These are phyloP conservation scores for Drosophila pallidifrons DNA, from an alignment of 1,140 invertebrate species.

Conservation along the genomic window DNA sequence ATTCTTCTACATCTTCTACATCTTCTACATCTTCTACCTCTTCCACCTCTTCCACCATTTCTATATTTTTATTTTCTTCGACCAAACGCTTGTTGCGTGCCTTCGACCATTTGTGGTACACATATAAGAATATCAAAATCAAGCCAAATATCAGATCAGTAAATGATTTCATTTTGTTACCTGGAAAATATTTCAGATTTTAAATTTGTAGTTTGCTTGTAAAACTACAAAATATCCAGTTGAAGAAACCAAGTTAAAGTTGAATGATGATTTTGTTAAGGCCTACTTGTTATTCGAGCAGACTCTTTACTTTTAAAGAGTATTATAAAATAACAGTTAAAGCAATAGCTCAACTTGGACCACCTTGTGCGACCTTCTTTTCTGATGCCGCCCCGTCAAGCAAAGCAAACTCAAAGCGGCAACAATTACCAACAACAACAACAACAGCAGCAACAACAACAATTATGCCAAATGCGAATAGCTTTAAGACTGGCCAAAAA, in stretches of 20 bases:
- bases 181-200: neutral
- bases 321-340: slow-evolving; percentile 33
- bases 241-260: neutral
- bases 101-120: neutral
- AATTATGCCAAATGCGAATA: slow-evolving; percentile 74
- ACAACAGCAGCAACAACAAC: slow-evolving; percentile 48
- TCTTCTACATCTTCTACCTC: too few species aligned
- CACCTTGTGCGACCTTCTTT: slow-evolving; percentile 82
- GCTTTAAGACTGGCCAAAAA: slow-evolving; percentile 46
- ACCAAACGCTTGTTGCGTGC: neutral
- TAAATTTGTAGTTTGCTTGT: neutral
- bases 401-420: slow-evolving; percentile 63
- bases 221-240: neutral
- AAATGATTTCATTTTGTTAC: neutral
- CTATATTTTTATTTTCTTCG: neutral
- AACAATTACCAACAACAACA: slow-evolving; percentile 76
- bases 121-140: neutral
- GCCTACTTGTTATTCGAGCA: neutral
- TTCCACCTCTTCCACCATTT: too few species aligned
- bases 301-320: neutral
- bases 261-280: neutral
- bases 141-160: neutral
- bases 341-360: slow-evolving; percentile 60
- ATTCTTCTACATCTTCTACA: too few species aligned
- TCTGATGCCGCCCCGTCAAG: slow-evolving; percentile 62